Evolutionary conservation across 2,888 invertebrate species (phyloP).

Genomic region (Philereme transversata): DNA sequence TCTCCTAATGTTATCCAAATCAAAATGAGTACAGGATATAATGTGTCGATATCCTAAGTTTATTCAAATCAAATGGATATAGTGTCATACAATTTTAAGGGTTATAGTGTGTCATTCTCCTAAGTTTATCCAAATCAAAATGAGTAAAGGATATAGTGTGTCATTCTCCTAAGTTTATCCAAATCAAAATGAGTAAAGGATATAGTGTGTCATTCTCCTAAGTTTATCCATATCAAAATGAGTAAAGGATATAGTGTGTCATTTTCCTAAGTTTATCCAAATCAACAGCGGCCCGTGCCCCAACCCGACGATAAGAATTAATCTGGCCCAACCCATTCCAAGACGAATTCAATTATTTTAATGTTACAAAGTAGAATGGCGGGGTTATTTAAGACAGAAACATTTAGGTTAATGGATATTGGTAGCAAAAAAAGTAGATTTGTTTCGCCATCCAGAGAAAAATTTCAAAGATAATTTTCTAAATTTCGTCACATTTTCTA

Average conservation of each 20-base stretch:
- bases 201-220: too few species aligned
- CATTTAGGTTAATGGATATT: slow-evolving; percentile 44
- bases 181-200: not conserved
- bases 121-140: too few species aligned
- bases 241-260: slow-evolving; percentile 7
- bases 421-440: slow-evolving; percentile 39
- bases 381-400: slow-evolving; percentile 44
- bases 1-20: too few species aligned
- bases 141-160: too few species aligned
- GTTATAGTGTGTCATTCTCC: too few species aligned
- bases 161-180: too few species aligned
- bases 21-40: too few species aligned
- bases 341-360: slow-evolving; percentile 45
- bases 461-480: slow-evolving; percentile 11
- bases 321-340: slow-evolving; percentile 42
- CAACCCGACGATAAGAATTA: slow-evolving; percentile 41
- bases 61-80: too few species aligned
- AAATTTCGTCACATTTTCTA: slow-evolving; percentile 17
- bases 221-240: not conserved
- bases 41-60: too few species aligned
- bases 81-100: too few species aligned
- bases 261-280: slow-evolving; percentile 36
- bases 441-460: slow-evolving; percentile 34
- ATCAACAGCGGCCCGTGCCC: slow-evolving; percentile 35
- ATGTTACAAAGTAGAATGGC: slow-evolving; percentile 44